Base-by-base conservation (phyloP, 2,888 invertebrate species). In the Cantharis rufa region DNA sequence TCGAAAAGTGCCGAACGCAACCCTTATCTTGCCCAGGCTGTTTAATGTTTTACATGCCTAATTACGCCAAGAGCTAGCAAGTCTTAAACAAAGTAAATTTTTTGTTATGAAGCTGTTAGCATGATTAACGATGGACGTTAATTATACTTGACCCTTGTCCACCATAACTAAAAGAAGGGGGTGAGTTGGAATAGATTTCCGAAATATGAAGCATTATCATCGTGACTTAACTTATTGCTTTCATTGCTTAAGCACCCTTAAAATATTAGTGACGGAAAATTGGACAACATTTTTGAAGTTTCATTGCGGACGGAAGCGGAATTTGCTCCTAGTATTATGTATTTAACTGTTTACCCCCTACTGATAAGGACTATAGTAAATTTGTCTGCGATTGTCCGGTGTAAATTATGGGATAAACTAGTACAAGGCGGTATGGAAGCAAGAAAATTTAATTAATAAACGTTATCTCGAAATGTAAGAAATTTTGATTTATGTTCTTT, bases 391-490 rank as follows among this genome's bases (percentile, higher is more conserved):
- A 79, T 79, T 81, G 79, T 79, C 79, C 79, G 70, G 73, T 62
- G 73, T 79, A 72, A 79, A 76, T 79, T 79, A 79, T 79, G 64
- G 77, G 21, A 64, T 66, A 71, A 71, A 72, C 78, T 77, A 74
- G 71, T 71, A 76, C 70, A 76, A 75, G 77, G 77, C 77, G 77
- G 70, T 24, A 24, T n/a, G 70, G 75, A 72, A 72, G 80, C 81
- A 81, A 82, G 81, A 81, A 82, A 82, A 80, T 82, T 82, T 82
- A 82, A 82, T 82, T 82, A 82, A 82, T 82, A 82, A 81, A 82
- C 81, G 82, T 81, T 82, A 82, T 82, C 82, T 82, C 68, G 32
- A 71, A 62, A 71, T 62, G 76, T 78, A 78, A 79, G 79, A 79
- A 79, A 76, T 74, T 62, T 48, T 64, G 71, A 79, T 79, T 79